Evolutionary conservation across 2,113 vertebrate genomes (phyloP), one percentile per base, ranked within the genome.

Genomic region (Xerus inauris): DNA sequence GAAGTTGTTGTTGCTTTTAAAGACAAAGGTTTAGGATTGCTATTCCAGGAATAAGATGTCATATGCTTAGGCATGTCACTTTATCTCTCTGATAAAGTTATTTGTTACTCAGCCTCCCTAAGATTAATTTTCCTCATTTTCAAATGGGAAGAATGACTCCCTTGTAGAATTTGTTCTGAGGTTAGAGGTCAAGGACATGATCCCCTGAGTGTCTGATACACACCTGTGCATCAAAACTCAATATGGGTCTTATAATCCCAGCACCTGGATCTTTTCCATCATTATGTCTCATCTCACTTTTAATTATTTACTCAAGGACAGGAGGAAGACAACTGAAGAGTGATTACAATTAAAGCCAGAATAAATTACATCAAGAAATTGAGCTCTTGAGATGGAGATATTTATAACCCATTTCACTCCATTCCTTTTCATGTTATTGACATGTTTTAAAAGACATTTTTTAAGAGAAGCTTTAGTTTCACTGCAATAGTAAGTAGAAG

Each of bases 81-180:
- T 75, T 87, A 32, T 62, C 59, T 80, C 72, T 92, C 38, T 40
- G n/a, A 17, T 38, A 72, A 73, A 87, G 38, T 42, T 76, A 94
- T 47, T 83, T 69, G 54, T 87, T 73, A n/a, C 32, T n/a, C n/a
- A 40, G 45, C 45, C 20, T 82, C 35, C 49, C 42, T 47, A 65
- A 94, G 59, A 95, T 69, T 95, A 49, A 45, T 65, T 91, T 85
- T 82, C 12, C n/a, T 94, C 47, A 69, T 79, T 40, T 83, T 59
- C 73, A 42, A 95, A 47, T 67, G 80, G 38, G 54, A 82, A 93
- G 69, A 72, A 77, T 47, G 47, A 75, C 0, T 62, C 8, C 12
- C 42, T 35, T 72, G 30, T 6, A 47, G 16, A 45, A 67, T 65
- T 88, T 93, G 22, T 88, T 96, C 42, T 85, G 64, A 76, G 45